Base-by-base conservation (phyloP, 2,888 invertebrate species). In the Auanema freiburgensis region DNA sequence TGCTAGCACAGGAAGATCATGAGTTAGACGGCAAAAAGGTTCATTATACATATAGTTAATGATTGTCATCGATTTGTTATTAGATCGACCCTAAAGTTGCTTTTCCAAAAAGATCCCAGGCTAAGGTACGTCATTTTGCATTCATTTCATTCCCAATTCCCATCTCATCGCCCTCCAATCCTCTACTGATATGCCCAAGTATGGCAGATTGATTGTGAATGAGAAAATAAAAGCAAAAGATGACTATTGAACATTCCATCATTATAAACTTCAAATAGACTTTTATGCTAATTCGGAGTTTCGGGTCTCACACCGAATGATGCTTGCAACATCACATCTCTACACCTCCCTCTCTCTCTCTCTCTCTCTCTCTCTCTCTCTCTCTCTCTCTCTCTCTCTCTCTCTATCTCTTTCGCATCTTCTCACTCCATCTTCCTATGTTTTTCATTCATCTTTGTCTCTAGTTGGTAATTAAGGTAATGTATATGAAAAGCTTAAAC, bases 61-160 rank as follows among this genome's bases (percentile, higher is more conserved):
- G 33, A 3, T 46, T 21, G 4, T 46, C 10, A 16, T 5, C 10
- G 46, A 46, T 46, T 21, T 16, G 51, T 14, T 70, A 79, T 59
- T 91, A 97, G 96, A 96, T 98, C 89, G 97, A 98, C 88, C 97
- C 97, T 83, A 98, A 98, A 90, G 94, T 98, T 88, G 97, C 97
- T 86, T 97, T 98, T 88, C 98, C 98, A 83, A 91, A 96, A 88
- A 90, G 93, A 90, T 92, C 93, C 88, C 94, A 95, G 88, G 93
- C 94, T 87, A 95, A 94, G 91, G 94, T 94, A 89, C 40, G 72
- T 66, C 2, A 50, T 50, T 16, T 50, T 16, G 2, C 57, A 16
- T 24, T 14, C 43, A 42, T 56, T 12, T 41, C 24, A 16, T 53
- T 40, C 11, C n/a, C 52, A 46, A 46, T 4, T 16, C 46, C 43